Base-by-base conservation (phyloP, 2,888 invertebrate genomes). In the Cistogaster globosa region DNA sequence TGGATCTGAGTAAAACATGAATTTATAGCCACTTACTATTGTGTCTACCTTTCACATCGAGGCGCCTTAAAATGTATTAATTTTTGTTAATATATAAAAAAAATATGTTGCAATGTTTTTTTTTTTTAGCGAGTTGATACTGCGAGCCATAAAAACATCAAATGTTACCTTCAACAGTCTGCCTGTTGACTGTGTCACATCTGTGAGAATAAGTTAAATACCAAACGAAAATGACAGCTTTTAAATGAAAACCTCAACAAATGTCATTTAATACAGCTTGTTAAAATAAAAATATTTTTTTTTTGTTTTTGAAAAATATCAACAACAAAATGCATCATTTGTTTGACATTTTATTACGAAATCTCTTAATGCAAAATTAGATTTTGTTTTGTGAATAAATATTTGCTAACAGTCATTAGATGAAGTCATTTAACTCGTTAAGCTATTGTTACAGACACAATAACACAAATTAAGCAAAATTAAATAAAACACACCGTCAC, bases 321-420 rank as follows among this genome's bases (percentile, higher is more conserved):
- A 55, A 38, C 45, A 51, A 42, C 16, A 42, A 62, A 38, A 53
- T 74, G 36, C 55, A 63, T 53, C 32, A 76, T 67, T 20, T 60
- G 77, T 75, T 65, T 84, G 83, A 84, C 79, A 79, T 79, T 84
- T 79, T 22, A 71, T 65, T 53, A 58, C 22, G 20, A 74, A 75
- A 67, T 67, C 57, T 58, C 36, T 58, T 65, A 38, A 75, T 45
- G 74, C 75, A 69, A 69, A 58, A 79, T 65, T 83, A 78, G 74
- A 69, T 74, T 63, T 63, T 22, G 26, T 20, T 32, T 65, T 42
- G 11, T 55, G 45, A 65, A 60, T 38, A 53, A 36, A 18, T 12
- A 38, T 48, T 42, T 42, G 63, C 45, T 69, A 57, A 69, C 76
- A 76, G 76, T 76, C 80, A 72, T 51, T 8, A 76, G 84, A 84